phyloP scores from a whole-genome alignment of 2,113 vertebrate genomes.

The Canis aureus region DNA sequence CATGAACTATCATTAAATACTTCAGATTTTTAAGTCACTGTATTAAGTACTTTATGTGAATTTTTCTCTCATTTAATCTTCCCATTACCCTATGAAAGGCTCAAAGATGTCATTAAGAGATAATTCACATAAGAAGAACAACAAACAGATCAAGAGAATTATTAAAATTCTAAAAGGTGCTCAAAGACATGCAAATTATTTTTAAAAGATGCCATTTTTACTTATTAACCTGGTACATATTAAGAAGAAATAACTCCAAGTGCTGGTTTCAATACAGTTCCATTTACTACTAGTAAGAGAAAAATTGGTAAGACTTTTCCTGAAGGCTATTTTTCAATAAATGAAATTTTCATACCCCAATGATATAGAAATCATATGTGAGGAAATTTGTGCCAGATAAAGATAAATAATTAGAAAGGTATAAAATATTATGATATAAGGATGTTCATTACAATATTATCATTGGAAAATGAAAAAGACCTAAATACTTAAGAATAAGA shows the following conservation, averaged over 20 bases:
- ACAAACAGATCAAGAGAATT: background rate
- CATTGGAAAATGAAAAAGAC: conserved; percentile 35
- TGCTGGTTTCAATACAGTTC: background rate
- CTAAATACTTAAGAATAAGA: background rate
- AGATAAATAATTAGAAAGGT: background rate
- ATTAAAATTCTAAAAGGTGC: background rate
- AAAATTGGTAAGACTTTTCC: background rate
- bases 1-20: conserved; percentile 21
- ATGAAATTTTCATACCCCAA: background rate
- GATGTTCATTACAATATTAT: background rate
- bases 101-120: background rate
- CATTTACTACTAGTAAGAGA: background rate
- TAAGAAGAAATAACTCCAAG: background rate
- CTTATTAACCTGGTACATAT: background rate
- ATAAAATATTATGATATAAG: background rate
- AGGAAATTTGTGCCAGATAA: background rate
- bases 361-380: background rate
- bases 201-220: conserved; percentile 43
- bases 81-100: background rate
- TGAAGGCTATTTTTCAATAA: background rate
- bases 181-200: background rate
- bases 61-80: conserved; percentile 38
- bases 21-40: background rate
- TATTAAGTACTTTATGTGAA: background rate
- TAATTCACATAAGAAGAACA: background rate